Percentiles rank a stretch among this genome's conserved stretches.
phyloP scores from a whole-genome alignment of 2,113 vertebrate species.

The Periophthalmodon schlosseri region DNA sequence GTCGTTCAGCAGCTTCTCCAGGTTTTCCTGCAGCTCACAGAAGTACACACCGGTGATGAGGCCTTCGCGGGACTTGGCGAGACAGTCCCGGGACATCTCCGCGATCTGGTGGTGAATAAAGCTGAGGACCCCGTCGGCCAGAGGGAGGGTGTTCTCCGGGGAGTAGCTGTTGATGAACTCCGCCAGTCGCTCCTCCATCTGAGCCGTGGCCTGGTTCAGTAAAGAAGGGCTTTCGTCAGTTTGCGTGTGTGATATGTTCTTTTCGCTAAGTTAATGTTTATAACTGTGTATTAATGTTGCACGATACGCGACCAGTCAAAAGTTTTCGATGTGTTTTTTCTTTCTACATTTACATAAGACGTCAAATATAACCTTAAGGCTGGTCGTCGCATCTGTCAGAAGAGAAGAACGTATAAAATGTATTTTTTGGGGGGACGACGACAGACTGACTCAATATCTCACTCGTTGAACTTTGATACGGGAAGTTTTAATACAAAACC shows the following conservation, averaged over 20 bases:
- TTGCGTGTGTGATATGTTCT: too few species aligned
- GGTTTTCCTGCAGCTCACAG: conserved; percentile 92
- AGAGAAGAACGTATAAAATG: too few species aligned
- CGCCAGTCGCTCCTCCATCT: conserved; percentile 92
- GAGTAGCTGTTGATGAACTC: conserved; percentile 85
- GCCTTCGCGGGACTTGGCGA: conserved; percentile 88
- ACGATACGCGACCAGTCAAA: too few species aligned
- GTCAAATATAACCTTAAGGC: too few species aligned
- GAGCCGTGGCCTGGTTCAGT: conserved; percentile 85
- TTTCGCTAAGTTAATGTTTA: background rate
- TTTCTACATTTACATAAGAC: too few species aligned
- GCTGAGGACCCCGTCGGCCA: conserved; percentile 92
- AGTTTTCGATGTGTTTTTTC: too few species aligned
- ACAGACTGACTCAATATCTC: too few species aligned
- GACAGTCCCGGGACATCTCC: conserved; percentile 90
- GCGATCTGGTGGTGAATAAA: conserved; percentile 96
- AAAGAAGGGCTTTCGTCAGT: background rate
- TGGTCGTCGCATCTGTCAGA: too few species aligned
- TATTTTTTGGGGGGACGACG: too few species aligned
- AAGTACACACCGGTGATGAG: conserved; percentile 93
- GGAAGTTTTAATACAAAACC: too few species aligned
- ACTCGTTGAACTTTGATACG: too few species aligned
- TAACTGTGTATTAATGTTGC: background rate
- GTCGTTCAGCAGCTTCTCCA: conserved; percentile 89
- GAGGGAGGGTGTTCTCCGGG: conserved; percentile 85